A percentile compares a stretch with the other conserved stretches of the same genome.
phyloP scores from a whole-genome alignment of 2,797 vertebrate genomes.

The Clarias laeviceps region DNA sequence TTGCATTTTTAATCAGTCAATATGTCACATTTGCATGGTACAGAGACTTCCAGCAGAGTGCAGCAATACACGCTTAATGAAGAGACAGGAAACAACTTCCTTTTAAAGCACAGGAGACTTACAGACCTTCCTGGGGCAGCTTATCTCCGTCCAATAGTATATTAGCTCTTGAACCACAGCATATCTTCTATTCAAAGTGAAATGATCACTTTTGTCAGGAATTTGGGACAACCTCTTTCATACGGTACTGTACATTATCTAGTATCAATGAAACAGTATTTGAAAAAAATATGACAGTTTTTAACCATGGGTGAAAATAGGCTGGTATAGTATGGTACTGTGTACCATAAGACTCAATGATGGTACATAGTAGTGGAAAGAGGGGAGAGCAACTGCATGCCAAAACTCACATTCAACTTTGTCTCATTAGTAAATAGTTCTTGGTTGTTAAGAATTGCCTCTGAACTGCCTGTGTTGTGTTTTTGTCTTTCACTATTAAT shows the following conservation, averaged over 20 bases:
- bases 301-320: too few relatives aligned
- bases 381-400: too few relatives aligned
- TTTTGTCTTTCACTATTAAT: too few relatives aligned
- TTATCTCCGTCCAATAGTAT: not conserved
- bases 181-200: not conserved
- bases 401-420: too few relatives aligned
- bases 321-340: too few relatives aligned
- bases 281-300: too few relatives aligned
- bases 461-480: too few relatives aligned
- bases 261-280: not conserved
- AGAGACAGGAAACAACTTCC: not conserved
- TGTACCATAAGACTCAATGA: too few relatives aligned
- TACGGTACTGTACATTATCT: too few relatives aligned
- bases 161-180: not conserved
- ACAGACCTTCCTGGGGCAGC: not conserved
- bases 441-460: too few relatives aligned
- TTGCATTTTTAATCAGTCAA: not conserved
- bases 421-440: too few relatives aligned
- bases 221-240: not conserved
- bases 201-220: not conserved
- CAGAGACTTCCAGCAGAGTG: slow-evolving; percentile 29
- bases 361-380: too few relatives aligned
- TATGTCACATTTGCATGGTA: not conserved
- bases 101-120: not conserved
- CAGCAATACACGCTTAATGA: slow-evolving; percentile 14